phyloP scores from a whole-genome alignment of 2,888 invertebrate genomes.

The Acutogordius australiensis region DNA sequence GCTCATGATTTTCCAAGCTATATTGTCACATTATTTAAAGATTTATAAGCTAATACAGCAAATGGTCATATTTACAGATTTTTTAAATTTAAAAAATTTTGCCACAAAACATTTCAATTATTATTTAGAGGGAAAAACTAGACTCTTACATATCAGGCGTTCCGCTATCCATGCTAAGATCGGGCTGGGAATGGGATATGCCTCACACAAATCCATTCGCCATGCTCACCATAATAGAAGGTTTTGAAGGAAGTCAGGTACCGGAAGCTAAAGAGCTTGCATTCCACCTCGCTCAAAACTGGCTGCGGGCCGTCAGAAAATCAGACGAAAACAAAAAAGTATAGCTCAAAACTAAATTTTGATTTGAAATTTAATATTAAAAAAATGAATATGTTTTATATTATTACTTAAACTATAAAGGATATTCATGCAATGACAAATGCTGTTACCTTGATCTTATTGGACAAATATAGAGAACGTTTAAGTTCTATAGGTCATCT shows the following conservation, averaged over 20 bases:
- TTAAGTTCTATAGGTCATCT: too few relatives aligned
- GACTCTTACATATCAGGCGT: background rate
- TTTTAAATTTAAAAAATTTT: background rate
- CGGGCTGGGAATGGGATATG: background rate
- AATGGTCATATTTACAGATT: background rate
- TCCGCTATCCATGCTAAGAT: background rate
- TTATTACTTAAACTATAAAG: background rate
- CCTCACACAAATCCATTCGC: background rate
- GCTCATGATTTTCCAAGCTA: background rate
- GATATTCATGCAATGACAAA: background rate
- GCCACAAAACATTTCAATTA: background rate
- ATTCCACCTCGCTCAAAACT: background rate
- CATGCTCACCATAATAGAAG: conserved; percentile 1
- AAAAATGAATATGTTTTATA: background rate
- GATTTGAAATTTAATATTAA: background rate
- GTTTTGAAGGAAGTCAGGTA: background rate
- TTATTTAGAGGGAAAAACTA: background rate
- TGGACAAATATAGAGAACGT: background rate
- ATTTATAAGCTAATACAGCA: too few relatives aligned
- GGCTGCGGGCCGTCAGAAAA: background rate
- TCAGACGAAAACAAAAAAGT: background rate
- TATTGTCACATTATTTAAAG: too few relatives aligned
- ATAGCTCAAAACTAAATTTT: background rate
- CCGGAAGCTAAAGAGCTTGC: background rate
- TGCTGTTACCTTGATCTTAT: background rate